Evolutionary conservation across 2,797 vertebrate genomes (phyloP), one percentile per base, ranked within the genome.

Genomic region (Yasuhikotakia modesta): DNA sequence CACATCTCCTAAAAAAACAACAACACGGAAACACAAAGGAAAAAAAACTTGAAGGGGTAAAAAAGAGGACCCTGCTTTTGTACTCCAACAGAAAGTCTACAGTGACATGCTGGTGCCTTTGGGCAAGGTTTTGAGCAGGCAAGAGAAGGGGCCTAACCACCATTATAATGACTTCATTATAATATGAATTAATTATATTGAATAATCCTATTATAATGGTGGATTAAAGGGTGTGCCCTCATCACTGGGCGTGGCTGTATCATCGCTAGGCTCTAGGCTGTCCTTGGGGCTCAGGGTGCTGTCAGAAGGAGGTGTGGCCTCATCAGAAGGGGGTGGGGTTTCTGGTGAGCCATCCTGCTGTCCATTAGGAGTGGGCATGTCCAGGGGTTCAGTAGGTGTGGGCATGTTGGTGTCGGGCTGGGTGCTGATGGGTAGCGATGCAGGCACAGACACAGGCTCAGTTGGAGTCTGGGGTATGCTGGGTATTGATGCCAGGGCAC

Each of bases 201-300:
- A n/a, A n/a, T n/a, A n/a, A n/a, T 27, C 32, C 30, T 63, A 85
- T 87, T 91, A 92, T n/a, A 88, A 92, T 35, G 90, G 88, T 0
- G 89, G 90, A 8, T 86, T 87, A 35, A 90, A 88, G 14, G 92
- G 90, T n/a, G 88, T 81, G 14, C 90, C 91, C 78, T 93, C 92
- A 0, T 92, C 92, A 5, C 91, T 92, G 53, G 91, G 92, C 0
- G 91, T 92, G 46, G 90, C 90, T 0, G 91, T 90, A 80, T 92
- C 92, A 0, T 92, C 92, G 0, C 92, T 92, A 0, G 92, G 91
- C 72, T 93, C 93, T 81, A 93, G 89, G 79, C 91, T 92, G 91
- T 94, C 93, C 84, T 91, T 93, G 81, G 91, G 89, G 83, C 92
- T 93, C 78, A 89, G 81, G 0, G 91, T 93, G 87, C 91, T 91